A percentile compares a stretch with the other conserved stretches of the same genome.
Conservation (phyloP, 2,113 vertebrate genomes). For the Tringa solitaria region DNA sequence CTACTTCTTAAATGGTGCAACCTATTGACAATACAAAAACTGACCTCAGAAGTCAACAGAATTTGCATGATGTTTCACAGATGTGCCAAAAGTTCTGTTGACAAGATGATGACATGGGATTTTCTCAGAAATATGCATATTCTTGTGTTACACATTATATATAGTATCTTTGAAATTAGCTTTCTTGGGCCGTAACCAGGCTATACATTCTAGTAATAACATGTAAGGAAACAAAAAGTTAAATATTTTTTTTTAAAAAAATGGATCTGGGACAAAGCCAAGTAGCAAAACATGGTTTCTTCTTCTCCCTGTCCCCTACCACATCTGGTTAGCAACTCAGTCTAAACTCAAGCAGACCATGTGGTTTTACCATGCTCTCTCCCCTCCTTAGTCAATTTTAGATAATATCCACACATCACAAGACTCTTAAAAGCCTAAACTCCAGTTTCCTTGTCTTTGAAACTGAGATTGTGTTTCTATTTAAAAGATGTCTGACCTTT, state of each 20-base stretch:
- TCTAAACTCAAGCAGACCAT: not conserved
- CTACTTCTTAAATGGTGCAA: not conserved
- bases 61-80: not conserved
- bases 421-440: not conserved
- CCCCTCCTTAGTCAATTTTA: not conserved
- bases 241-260: not conserved
- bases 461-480: conserved; percentile 42
- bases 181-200: not conserved
- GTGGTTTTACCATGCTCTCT: not conserved
- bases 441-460: not conserved
- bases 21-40: not conserved
- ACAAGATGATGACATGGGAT: not conserved
- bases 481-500: conserved; percentile 50
- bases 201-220: not conserved
- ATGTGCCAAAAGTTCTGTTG: not conserved
- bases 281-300: not conserved
- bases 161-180: not conserved
- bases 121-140: rapidly evolving
- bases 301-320: not conserved
- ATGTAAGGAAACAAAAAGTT: not conserved
- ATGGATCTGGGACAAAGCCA: not conserved
- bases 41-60: not conserved
- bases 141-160: not conserved
- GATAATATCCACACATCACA: not conserved
- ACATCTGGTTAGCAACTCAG: not conserved